Evolutionary conservation across 2,888 invertebrate genomes (phyloP).

Genomic region (Ichneumon xanthorius): DNA sequence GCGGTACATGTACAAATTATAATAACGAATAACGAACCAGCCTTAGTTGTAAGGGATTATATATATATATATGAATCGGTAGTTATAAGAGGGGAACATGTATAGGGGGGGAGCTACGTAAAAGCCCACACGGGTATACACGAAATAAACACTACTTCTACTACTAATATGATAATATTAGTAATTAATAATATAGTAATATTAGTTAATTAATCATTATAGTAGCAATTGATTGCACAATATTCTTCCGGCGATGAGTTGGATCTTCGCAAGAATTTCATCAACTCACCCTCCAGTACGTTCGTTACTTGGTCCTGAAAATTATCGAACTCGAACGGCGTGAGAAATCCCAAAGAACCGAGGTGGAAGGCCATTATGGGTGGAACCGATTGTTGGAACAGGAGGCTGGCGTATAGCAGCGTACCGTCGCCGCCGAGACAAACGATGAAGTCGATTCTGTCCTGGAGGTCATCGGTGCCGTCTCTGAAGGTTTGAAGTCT

Average conservation of each 20-base stretch:
- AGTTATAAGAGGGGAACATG: too few relatives aligned
- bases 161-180: too few relatives aligned
- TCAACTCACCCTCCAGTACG: constrained; percentile 93
- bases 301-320: constrained; percentile 97
- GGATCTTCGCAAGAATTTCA: neutral
- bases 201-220: too few relatives aligned
- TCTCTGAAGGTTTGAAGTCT: constrained; percentile 94
- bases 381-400: constrained; percentile 98
- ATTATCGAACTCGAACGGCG: constrained; percentile 97
- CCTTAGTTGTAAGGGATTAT: too few relatives aligned
- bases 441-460: constrained; percentile 98
- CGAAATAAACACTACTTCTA: too few relatives aligned
- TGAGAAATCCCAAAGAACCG: constrained; percentile 97
- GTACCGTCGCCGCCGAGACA: constrained; percentile 99
- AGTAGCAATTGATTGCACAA: too few relatives aligned
- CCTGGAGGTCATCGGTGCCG: constrained; percentile 95
- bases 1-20: too few relatives aligned
- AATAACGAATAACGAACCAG: too few relatives aligned
- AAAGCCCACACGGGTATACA: too few relatives aligned
- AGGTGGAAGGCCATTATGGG: constrained; percentile 99
- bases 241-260: neutral
- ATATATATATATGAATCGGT: too few relatives aligned
- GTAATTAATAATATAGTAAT: too few relatives aligned
- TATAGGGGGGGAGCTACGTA: too few relatives aligned
- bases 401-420: constrained; percentile 95